Evolutionary conservation across 1,140 invertebrate genomes (phyloP), one percentile per base, ranked within the genome.

Genomic region (Drosophila persimilis): DNA sequence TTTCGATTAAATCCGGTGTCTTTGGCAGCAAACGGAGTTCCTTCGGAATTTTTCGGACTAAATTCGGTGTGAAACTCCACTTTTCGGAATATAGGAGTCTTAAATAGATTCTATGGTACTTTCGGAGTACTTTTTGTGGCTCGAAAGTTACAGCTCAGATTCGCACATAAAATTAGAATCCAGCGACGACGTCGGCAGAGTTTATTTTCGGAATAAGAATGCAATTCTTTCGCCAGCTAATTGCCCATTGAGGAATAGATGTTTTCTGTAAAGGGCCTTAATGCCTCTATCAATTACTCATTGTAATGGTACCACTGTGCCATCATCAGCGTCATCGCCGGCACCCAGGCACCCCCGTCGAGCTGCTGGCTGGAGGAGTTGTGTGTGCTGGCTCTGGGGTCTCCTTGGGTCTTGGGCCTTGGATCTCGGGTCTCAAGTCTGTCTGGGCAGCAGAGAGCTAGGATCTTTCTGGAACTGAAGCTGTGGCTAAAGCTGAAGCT

Each of bases 331-430:
- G 46, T 47, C 56, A 58, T 26, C 54, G 58, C 63, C 56, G 60
- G 63, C 48, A 39, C 69, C 58, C 59, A 50, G 51, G 15, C 83
- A 88, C 83, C 83, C 83, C 83, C 83, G 83, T 88, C 71, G 83
- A 59, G 83, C 56, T 72, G 80, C 56, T 64, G 57, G 73, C 73
- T 80, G 71, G 31, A 65, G 67, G 63, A 53, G 46, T 35, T 43
- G 67, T 45, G 63, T 53, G 71, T 17, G 35, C 4, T 39, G 35
- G 35, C 35, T 39, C 35, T 39, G 35, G 35, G 35, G 35, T 39
- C 35, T 39, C 5, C 35, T 13, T 61, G 67, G 41, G 54, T 58
- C 54, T 72, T 20, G 20, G 20, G 20, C 20, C 20, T 20, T 20
- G 20, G 20, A 2, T 20, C 20, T 20, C 20, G 2, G 20, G 20